These are phyloP conservation scores for Serripes groenlandicus DNA, from an alignment of 2,888 invertebrate genomes.

Conservation along the genomic window DNA sequence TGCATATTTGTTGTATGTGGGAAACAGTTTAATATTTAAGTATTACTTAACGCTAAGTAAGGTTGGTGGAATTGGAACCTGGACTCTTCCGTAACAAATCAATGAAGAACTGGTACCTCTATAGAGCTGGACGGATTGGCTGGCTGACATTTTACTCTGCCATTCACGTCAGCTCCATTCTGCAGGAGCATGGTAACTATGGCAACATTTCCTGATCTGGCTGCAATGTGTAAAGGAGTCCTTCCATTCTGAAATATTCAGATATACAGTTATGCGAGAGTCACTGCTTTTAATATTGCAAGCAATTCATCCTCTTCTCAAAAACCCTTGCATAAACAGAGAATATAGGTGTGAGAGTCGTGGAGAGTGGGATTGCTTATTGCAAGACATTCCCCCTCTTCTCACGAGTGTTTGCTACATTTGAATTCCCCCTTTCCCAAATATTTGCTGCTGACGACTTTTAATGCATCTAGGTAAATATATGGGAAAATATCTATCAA, in stretches of 20 bases:
- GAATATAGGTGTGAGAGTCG: not conserved
- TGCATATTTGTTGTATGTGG: no score
- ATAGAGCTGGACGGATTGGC: not conserved
- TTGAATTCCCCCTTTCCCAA: no score
- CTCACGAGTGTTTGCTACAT: no score
- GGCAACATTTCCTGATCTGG: slow-evolving; percentile 47
- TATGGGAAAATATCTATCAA: no score
- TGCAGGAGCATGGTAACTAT: slow-evolving; percentile 69
- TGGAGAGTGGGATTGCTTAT: not conserved
- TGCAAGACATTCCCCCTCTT: no score
- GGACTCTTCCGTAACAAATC: not conserved
- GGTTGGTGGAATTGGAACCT: no score
- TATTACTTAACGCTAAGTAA: no score
- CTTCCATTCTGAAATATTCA: slow-evolving; percentile 45
- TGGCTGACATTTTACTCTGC: not conserved
- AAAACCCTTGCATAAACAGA: not conserved
- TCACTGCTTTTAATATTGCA: not conserved
- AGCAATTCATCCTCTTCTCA: not conserved
- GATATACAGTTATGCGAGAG: not conserved
- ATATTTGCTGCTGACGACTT: no score
- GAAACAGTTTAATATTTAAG: no score
- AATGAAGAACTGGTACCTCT: not conserved
- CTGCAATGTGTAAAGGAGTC: slow-evolving; percentile 74
- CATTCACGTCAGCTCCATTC: slow-evolving; percentile 73
- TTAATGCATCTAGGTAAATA: no score